Evolutionary conservation across 2,888 invertebrate genomes (phyloP).

Genomic region (Busseola fusca): DNA sequence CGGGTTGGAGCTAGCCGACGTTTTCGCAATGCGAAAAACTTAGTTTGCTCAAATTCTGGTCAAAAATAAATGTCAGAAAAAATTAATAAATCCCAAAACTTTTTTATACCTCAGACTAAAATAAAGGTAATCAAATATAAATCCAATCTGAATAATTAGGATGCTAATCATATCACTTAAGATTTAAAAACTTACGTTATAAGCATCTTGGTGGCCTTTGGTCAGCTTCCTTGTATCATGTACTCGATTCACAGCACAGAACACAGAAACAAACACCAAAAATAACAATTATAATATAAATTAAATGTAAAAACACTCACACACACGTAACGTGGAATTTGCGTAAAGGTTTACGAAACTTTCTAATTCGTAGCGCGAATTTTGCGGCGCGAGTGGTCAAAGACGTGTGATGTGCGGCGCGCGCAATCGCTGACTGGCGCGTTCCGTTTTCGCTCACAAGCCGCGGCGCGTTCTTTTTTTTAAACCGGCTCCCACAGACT

Average conservation of each 20-base stretch:
- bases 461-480: conserved; percentile 71
- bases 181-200: conserved; percentile 82
- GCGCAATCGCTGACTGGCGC: conserved; percentile 77
- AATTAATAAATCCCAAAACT: conserved; percentile 11
- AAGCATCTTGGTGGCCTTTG: conserved; percentile 79
- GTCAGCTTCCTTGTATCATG: conserved; percentile 81
- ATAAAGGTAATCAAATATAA: conserved; percentile 24
- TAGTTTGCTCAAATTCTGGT: conserved; percentile 30
- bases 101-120: neutral
- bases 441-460: conserved; percentile 71
- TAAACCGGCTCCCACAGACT: conserved; percentile 67
- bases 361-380: conserved; percentile 79
- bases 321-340: conserved; percentile 69
- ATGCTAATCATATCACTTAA: conserved; percentile 65
- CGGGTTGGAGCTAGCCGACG: conserved; percentile 24
- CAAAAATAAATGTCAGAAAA: conserved; percentile 29
- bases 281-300: conserved; percentile 65
- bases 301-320: conserved; percentile 69
- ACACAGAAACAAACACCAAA: conserved; percentile 74
- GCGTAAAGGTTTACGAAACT: conserved; percentile 73
- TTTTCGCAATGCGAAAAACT: conserved; percentile 58
- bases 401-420: conserved; percentile 75
- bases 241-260: conserved; percentile 79
- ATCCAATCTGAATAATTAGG: conserved; percentile 64
- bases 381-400: conserved; percentile 65